Conservation (phyloP, 2,888 invertebrate genomes). For the Chloroclysta siterata region DNA sequence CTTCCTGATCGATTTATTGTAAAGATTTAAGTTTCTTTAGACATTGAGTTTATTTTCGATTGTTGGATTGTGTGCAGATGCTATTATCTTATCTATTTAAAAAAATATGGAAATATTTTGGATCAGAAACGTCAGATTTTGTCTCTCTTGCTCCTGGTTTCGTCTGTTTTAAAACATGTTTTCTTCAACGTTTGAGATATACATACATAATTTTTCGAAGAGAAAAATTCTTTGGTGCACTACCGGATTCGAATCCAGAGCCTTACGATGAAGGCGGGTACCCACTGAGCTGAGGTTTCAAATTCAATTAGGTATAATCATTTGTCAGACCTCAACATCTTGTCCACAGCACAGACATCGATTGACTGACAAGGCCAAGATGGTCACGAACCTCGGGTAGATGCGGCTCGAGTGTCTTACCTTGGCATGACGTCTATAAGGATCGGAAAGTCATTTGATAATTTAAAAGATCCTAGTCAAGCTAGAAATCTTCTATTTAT, state of each 20-base stretch:
- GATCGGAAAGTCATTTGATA: constrained; percentile 1
- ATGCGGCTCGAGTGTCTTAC: constrained; percentile 4
- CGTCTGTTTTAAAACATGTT: too few species aligned
- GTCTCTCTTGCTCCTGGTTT: too few species aligned
- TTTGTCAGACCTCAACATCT: constrained; percentile 59
- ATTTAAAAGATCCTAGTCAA: background rate
- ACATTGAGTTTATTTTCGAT: background rate
- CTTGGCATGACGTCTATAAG: constrained; percentile 3
- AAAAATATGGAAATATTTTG: too few species aligned
- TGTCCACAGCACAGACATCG: constrained; percentile 23
- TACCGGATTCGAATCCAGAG: too few species aligned
- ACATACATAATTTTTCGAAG: too few species aligned
- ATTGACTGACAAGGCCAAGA: constrained; percentile 56
- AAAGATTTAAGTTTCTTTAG: background rate
- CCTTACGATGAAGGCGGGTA: too few species aligned
- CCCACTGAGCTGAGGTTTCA: constrained; percentile 10
- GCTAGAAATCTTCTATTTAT: background rate
- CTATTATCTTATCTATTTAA: too few species aligned
- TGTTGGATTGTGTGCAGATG: background rate
- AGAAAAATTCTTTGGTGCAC: too few species aligned
- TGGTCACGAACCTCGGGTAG: constrained; percentile 55
- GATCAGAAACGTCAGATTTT: too few species aligned
- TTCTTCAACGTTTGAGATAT: too few species aligned
- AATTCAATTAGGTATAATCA: constrained; percentile 43
- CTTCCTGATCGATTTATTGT: constrained; percentile 16